Base-by-base conservation (phyloP, 2,797 vertebrate species). In the Pantherophis alleghaniensis region DNA sequence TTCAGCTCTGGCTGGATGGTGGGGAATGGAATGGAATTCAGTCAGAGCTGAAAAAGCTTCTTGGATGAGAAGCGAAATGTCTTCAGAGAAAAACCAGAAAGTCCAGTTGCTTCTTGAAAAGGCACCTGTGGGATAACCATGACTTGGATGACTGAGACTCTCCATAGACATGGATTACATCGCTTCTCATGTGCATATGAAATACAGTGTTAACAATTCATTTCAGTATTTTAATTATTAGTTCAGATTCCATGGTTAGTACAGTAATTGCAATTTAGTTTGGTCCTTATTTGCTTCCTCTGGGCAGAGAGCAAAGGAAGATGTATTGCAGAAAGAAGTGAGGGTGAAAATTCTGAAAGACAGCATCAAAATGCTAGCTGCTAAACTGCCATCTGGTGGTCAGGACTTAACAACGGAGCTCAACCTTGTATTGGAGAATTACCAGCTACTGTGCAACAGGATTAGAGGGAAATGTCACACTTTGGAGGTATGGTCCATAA, bases 251-350 rank as follows among this genome's bases (percentile, higher is more conserved):
- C 42, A 83, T 47, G 47, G 79, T 83, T 83, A 51, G 26, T 51
- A 37, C n/a, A 86, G 13, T 56, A 7, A 55, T 89, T 86, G n/a
- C 5, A 89, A 55, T 63, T 56, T 13, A 26, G 47, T 86, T 74
- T 88, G 42, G 56, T 57, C 74, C 0, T 0, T 4, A 55, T 87
- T 90, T 1, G 0, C 0, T 94, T 88, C 96, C 69, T 96, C 93
- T 94, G 89, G 90, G 28, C 97, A 99, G 99, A 98, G 99, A 95
- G 99, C 99, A 0, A 99, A 99, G 97, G 99, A 99, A 98, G 99
- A 99, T n/a, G 99, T 99, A 97, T 94, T 99, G 59, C 99, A 99
- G 98, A 99, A 99, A 93, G 99, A 99, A 96, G 99, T 99, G 96
- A 97, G 99, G 88, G 99, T 99, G 96, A 99, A 99, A 97, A 99